Percentiles rank a stretch among this genome's conserved stretches.
Evolutionary conservation across 2,113 vertebrate genomes (phyloP).

Genomic region (Varanus komodoensis): DNA sequence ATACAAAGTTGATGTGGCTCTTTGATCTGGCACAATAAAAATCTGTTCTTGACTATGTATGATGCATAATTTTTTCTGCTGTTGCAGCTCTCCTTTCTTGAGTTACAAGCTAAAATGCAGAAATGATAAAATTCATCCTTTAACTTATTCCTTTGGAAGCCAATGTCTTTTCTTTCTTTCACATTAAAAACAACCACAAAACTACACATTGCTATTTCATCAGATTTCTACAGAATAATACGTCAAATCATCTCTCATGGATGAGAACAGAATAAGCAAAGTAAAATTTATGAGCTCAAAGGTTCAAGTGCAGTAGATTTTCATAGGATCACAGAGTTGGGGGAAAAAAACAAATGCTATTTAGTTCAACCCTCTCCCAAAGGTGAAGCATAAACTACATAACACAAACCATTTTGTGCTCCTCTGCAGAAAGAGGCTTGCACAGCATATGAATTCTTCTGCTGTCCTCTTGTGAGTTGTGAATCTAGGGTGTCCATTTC

Average conservation of each 20-base stretch:
- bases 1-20: background rate
- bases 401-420: background rate
- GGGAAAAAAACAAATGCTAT: background rate
- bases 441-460: background rate
- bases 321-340: background rate
- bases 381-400: background rate
- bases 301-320: too few relatives aligned
- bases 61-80: background rate
- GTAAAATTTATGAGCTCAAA: background rate
- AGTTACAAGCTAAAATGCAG: background rate
- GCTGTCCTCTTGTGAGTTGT: background rate
- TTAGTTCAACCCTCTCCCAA: background rate
- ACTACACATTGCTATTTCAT: background rate
- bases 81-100: background rate
- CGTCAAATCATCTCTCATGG: background rate
- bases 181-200: background rate
- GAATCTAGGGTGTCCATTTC: background rate
- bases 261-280: background rate
- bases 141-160: accelerated
- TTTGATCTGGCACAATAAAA: background rate
- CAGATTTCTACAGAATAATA: background rate
- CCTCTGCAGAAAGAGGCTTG: background rate
- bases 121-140: background rate
- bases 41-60: background rate
- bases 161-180: background rate